phyloP scores from a whole-genome alignment of 2,797 vertebrate genomes.

The Rhinichthys osculus region DNA sequence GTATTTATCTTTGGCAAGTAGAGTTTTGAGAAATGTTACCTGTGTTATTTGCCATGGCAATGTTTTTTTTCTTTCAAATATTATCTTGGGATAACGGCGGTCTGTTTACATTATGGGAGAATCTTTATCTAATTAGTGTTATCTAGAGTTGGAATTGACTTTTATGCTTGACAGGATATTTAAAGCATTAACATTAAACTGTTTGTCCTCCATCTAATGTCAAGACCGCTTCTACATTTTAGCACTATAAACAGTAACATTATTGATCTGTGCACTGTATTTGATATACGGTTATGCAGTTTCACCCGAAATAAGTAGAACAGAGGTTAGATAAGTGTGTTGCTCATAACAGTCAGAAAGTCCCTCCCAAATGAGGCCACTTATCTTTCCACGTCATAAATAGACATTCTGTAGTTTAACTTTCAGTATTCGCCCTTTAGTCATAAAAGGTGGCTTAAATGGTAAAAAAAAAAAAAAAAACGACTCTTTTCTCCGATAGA shows the following conservation, averaged over 20 bases:
- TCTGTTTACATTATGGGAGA: conserved; percentile 1
- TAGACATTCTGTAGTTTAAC: not conserved
- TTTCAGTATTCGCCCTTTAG: not conserved
- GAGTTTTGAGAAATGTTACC: not conserved
- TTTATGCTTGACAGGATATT: not conserved
- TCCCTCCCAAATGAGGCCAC: not conserved
- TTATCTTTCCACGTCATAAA: conserved; percentile 10
- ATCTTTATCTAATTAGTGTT: conserved; percentile 12
- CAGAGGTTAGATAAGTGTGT: conserved; percentile 56
- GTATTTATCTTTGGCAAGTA: not conserved
- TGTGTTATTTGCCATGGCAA: not conserved
- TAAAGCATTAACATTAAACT: not conserved
- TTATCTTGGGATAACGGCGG: not conserved
- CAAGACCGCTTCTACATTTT: not conserved
- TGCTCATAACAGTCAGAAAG: conserved; percentile 13
- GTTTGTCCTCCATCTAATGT: not conserved
- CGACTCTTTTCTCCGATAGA: not conserved
- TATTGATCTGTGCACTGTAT: not conserved
- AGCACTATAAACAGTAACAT: not conserved
- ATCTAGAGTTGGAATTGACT: not conserved
- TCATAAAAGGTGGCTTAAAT: not conserved
- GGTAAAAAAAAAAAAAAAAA: not conserved
- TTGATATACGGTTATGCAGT: conserved; percentile 13
- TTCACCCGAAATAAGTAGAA: conserved; percentile 10
- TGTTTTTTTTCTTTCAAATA: not conserved